Conservation (phyloP, 2,888 invertebrate genomes). For the Ommatoiulus sabulosus region DNA sequence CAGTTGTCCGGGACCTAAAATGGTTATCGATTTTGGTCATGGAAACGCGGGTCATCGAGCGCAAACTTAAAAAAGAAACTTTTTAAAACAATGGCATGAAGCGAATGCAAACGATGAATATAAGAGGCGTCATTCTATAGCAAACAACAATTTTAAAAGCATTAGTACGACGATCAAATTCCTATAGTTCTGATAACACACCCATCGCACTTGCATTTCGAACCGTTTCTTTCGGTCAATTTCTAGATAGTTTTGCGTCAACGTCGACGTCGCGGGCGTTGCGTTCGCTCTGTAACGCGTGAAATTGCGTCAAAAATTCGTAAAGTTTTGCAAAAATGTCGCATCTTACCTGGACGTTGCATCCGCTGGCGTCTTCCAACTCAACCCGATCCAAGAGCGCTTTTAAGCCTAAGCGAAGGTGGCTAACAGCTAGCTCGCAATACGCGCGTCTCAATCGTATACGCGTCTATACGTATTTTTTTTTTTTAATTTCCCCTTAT, state of each 20-base stretch:
- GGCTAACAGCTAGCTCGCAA: neutral
- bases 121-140: no score
- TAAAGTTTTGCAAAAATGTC: neutral
- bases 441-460: neutral
- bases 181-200: neutral
- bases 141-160: neutral
- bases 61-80: neutral
- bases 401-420: neutral
- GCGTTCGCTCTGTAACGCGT: neutral
- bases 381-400: neutral
- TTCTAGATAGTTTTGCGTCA: neutral
- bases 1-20: neutral
- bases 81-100: neutral
- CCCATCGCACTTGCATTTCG: no score
- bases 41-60: slow-evolving; percentile 13
- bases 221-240: no score
- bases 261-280: neutral
- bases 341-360: neutral
- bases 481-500: slow-evolving; percentile 16
- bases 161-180: neutral
- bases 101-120: neutral
- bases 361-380: neutral
- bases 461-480: neutral
- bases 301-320: neutral
- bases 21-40: slow-evolving; percentile 5